Percentiles rank a stretch among this genome's conserved stretches.
Evolutionary conservation across 2,113 vertebrate species (phyloP).

Genomic region (Paracanthobrama guichenoti): DNA sequence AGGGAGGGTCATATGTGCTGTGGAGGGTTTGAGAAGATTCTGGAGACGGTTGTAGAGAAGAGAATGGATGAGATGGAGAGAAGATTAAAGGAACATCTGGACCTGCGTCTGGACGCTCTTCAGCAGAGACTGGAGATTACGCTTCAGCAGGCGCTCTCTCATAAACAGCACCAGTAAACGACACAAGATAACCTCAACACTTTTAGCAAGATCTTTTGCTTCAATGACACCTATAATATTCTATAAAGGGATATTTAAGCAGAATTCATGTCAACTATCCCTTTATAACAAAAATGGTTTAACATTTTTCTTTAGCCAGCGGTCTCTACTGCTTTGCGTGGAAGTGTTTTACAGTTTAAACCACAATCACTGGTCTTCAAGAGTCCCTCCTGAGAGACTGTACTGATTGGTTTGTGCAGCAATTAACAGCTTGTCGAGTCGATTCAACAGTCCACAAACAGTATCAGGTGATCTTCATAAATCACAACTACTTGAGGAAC

Average conservation of each 20-base stretch:
- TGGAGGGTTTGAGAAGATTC: slow-evolving; percentile 62
- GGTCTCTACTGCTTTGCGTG: not conserved
- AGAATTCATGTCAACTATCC: not conserved
- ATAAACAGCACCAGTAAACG: slow-evolving; percentile 25
- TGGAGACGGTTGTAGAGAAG: slow-evolving; percentile 66
- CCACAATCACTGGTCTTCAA: not conserved
- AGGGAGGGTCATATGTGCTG: slow-evolving; percentile 55
- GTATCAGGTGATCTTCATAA: not conserved
- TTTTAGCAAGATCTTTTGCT: not conserved
- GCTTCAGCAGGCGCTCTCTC: slow-evolving; percentile 55
- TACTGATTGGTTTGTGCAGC: not conserved
- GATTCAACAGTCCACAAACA: not conserved
- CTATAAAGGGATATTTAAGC: not conserved
- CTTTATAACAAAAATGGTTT: not conserved
- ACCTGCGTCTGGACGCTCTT: slow-evolving; percentile 73
- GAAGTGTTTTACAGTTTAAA: not conserved
- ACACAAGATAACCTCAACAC: not conserved
- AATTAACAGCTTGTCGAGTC: not conserved
- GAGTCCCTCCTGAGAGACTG: not conserved
- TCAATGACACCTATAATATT: not conserved
- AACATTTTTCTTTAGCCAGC: not conserved
- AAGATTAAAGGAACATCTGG: slow-evolving; percentile 75
- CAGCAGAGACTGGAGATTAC: slow-evolving; percentile 72
- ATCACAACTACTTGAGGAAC: not conserved
- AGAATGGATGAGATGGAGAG: slow-evolving; percentile 75